Evolutionary conservation across 2,888 invertebrate species (phyloP), one percentile per base, ranked within the genome.

Genomic region (Carcina quercana): DNA sequence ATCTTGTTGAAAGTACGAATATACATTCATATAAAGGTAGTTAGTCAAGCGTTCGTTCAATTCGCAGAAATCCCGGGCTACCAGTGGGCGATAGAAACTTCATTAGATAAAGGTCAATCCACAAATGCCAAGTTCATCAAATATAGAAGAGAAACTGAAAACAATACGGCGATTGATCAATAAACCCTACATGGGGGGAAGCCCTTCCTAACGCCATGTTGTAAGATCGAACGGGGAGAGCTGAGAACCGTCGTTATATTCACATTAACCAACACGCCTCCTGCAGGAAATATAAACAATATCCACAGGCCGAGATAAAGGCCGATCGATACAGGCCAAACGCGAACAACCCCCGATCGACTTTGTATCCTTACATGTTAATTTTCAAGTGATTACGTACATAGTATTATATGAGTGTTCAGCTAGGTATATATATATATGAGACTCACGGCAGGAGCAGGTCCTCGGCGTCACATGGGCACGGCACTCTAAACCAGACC

Each of bases 401-500:
- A 10, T n/a, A n/a, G n/a, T n/a, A n/a, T n/a, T n/a, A n/a, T n/a
- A n/a, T 15, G 6, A 13, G 15, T 15, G 11, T 8, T 2, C 8
- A 26, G 15, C n/a, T 14, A 13, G 13, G 19, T 27, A 32, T 32
- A 11, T 11, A 6, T 25, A 13, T n/a, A 13, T 13, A 25, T 13
- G 13, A 54, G 68, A 79, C 80, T 82, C 49, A 82, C 82, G 57
- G 52, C 57, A 54, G 43, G 46, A 45, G 43, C 38, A 47, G 45
- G 46, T 58, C 51, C 54, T 54, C 50, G 46, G 59, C 49, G 63
- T 75, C 66, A 74, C 79, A 80, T 76, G 73, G 59, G 71, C 60
- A 51, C 59, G 53, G 49, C 46, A 49, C 62, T 48, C 52, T 61
- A 60, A 62, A 44, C 49, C 50, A 43, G 50, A 39, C 31, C 38